Base-by-base conservation (phyloP, 2,888 invertebrate species). In the Polyommatus iphigenia region DNA sequence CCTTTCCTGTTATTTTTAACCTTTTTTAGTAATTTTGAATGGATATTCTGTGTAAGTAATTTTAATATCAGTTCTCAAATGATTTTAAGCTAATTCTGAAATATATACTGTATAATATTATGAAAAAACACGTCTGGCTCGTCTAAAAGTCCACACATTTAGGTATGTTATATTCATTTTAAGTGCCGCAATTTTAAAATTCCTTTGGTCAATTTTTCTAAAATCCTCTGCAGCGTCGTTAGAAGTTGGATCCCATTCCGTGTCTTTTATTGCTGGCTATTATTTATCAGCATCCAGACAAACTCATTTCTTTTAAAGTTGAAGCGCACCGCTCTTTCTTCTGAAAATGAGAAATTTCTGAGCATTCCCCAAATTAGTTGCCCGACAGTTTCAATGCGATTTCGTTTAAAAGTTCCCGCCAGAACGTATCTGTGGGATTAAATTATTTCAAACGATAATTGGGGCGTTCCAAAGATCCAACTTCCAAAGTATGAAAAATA, bases 221-320 rank as follows among this genome's bases (percentile, higher is more conserved):
- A 78, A 79, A 71, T 71, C 72, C 72, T 76, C 76, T 77, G 62
- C 50, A 79, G 62, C 76, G 71, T 32, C 75, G 57, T 59, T 72
- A 59, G 29, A 76, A 67, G 77, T 77, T 78, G 59, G 62, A 67
- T 41, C 79, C 62, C 77, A 76, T 80, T 78, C 77, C 77, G 71
- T 71, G 71, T 76, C 41, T 46, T 78, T 80, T 80, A 80, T 78
- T 80, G 71, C 76, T 36, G 57, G 75, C 79, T 79, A 80, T 79
- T 79, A 79, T 78, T 79, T 78, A 78, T 75, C 79, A 79, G 78
- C 77, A 75, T 76, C 79, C 77, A 77, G 77, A 78, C 79, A 72
- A 76, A 79, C 77, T 72, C 75, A 76, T 80, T 79, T 80, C 77
- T 79, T 76, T 77, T 77, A 76, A 76, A 80, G 62, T 78, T 77